Evolutionary conservation across 2,888 invertebrate species (phyloP).

Genomic region (Zaprionus bogoriensis): DNA sequence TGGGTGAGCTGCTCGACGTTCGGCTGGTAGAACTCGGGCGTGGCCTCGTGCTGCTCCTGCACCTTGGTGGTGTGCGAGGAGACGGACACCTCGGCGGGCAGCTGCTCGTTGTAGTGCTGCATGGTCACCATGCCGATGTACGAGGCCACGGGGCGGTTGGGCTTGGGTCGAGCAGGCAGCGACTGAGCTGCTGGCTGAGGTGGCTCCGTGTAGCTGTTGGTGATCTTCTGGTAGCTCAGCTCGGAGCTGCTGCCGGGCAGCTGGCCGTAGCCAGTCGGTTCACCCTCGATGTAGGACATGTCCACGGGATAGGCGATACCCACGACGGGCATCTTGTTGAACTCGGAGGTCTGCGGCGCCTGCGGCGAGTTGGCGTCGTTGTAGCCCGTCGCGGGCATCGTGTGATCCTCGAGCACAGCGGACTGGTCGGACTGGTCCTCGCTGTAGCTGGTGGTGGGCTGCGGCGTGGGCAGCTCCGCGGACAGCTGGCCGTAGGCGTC

Average conservation of each 20-base stretch:
- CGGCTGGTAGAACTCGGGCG: constrained; percentile 46
- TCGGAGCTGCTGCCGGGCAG: constrained; percentile 45
- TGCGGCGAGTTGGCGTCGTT: constrained; percentile 56
- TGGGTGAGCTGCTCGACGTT: constrained; percentile 39
- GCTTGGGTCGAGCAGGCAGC: constrained; percentile 59
- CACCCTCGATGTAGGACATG: constrained; percentile 76
- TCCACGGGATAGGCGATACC: constrained; percentile 81
- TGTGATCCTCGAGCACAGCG: constrained; percentile 73
- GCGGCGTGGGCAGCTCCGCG: constrained; percentile 34
- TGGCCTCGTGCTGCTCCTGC: constrained; percentile 62
- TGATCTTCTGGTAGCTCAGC: constrained; percentile 52
- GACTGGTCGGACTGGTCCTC: constrained; percentile 67
- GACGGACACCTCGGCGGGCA: constrained; percentile 77
- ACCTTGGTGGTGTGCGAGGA: constrained; percentile 79
- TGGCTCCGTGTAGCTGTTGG: constrained; percentile 54
- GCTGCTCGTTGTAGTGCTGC: constrained; percentile 65
- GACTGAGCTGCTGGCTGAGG: constrained; percentile 42
- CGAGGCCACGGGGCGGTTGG: constrained; percentile 64
- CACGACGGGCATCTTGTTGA: constrained; percentile 81
- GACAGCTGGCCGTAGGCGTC: constrained; percentile 34
- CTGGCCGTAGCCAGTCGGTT: constrained; percentile 47
- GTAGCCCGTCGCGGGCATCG: constrained; percentile 73
- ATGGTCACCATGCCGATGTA: constrained; percentile 76
- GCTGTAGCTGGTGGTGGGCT: constrained; percentile 35
- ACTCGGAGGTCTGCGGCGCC: constrained; percentile 77